Base-by-base conservation (phyloP, 2,113 vertebrate genomes). In the Empidonax traillii region DNA sequence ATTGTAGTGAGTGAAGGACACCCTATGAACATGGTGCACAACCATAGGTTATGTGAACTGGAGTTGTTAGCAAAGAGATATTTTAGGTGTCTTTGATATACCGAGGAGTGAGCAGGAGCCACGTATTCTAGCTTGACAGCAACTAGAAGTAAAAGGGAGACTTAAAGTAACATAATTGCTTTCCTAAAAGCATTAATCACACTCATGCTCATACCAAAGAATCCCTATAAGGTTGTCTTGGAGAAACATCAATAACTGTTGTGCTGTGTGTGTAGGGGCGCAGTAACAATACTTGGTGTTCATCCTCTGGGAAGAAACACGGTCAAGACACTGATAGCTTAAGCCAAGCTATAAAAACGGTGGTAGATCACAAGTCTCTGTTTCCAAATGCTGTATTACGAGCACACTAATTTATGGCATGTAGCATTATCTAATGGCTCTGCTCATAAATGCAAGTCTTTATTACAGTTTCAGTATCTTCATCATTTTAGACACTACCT, bases 401-500 rank as follows among this genome's bases (percentile, higher is more conserved):
- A 67, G 28, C 27, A 37, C 4, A 3, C 7, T 78, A 56, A 79
- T 97, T 90, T 84, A 74, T 75, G 20, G 19, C 12, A 9, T 3
- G 2, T 86, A 83, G 39, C 46, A 14, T 72, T 89, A 52, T 91
- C 58, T 87, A 78, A 89, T 56, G n/a, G 49, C 49, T 95, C 65
- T 82, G 22, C 66, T 87, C 66, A 89, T 92, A 85, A 93, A 46
- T 89, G 81, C 25, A 87, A 72, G 71, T 74, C 65, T 91, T 93
- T 72, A 81, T 93, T 93, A 88, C 31, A 22, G 35, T 75, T 89
- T 87, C 89, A 89, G 56, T 67, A 89, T 53, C 67, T 93, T 89
- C 22, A 79, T 94, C 41, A 62, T 75, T 94, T 93, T 49, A 93
- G 61, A 82, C 9, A 37, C 46, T 53, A 73, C 17, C 53, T 87